These are phyloP conservation scores for Geotrypetes seraphini DNA, from an alignment of 2,797 vertebrate genomes.

Conservation along the genomic window DNA sequence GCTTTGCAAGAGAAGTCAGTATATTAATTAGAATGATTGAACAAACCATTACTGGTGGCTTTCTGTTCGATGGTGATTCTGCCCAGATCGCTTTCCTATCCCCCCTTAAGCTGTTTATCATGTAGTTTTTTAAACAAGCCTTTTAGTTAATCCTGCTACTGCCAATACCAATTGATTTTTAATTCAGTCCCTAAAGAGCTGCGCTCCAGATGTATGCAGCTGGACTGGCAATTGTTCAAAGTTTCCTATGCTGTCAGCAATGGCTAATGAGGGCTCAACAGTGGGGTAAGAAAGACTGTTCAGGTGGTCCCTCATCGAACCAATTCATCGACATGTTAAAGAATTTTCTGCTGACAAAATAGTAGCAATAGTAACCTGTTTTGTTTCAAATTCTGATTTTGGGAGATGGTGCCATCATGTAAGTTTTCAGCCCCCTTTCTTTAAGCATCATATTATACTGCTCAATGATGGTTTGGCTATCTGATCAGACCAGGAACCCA, in stretches of 20 bases:
- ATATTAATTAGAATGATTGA: too few relatives aligned
- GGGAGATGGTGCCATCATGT: background rate
- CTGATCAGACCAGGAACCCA: background rate
- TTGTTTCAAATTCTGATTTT: background rate
- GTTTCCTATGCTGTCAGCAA: fast-evolving
- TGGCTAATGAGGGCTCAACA: background rate
- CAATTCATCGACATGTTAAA: fast-evolving
- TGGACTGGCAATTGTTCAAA: background rate
- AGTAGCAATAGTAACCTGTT: too few relatives aligned
- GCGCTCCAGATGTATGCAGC: background rate
- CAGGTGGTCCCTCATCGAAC: background rate
- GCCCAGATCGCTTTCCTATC: too few relatives aligned
- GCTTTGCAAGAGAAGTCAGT: too few relatives aligned
- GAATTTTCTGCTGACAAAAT: fast-evolving
- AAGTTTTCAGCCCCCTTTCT: background rate
- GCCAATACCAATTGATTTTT: fast-evolving
- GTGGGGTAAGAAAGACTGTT: fast-evolving
- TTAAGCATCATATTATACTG: too few relatives aligned
- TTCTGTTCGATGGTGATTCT: too few relatives aligned
- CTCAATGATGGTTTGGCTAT: conserved; percentile 5
- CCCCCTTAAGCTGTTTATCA: background rate
- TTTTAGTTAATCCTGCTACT: fast-evolving
- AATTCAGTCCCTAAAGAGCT: background rate
- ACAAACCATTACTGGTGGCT: too few relatives aligned
- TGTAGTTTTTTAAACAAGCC: fast-evolving